Conservation (phyloP, 2,888 invertebrate genomes). For the Hirudinaria manillensis region DNA sequence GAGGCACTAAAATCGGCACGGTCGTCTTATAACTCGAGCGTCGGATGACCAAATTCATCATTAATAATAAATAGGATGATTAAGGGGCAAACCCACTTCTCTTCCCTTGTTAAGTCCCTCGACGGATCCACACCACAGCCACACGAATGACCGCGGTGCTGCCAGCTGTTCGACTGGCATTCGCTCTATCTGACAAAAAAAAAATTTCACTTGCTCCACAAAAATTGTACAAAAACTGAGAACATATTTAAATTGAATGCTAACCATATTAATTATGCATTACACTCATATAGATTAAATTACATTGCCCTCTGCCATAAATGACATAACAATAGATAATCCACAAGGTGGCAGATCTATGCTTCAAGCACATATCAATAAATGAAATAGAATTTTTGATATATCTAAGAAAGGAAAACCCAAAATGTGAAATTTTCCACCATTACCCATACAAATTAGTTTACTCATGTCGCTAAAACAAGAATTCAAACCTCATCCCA, state of each 20-base stretch:
- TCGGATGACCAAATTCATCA: neutral
- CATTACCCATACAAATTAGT: too few species aligned
- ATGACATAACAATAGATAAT: too few species aligned
- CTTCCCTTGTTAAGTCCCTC: slow-evolving; percentile 92
- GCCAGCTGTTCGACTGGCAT: slow-evolving; percentile 85
- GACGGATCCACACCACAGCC: slow-evolving; percentile 88
- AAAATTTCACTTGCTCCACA: neutral
- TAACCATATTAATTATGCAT: neutral
- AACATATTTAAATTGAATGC: neutral
- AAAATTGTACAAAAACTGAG: neutral
- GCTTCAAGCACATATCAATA: too few species aligned
- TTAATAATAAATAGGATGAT: neutral
- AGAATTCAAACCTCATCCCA: slow-evolving; percentile 71
- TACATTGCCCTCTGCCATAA: too few species aligned
- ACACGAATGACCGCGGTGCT: slow-evolving; percentile 85
- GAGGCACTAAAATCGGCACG: neutral
- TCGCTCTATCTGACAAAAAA: slow-evolving; percentile 56
- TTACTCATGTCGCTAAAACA: too few species aligned
- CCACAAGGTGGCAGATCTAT: too few species aligned
- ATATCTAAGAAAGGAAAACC: too few species aligned
- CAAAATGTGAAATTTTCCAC: too few species aligned
- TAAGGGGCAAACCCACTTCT: slow-evolving; percentile 42
- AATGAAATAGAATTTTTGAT: too few species aligned
- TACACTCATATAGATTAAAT: neutral
- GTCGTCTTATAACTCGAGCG: slow-evolving; percentile 62